A percentile compares a stretch with the other conserved stretches of the same genome.
Conservation (phyloP, 2,797 vertebrate species). For the Falco novaeseelandiae region DNA sequence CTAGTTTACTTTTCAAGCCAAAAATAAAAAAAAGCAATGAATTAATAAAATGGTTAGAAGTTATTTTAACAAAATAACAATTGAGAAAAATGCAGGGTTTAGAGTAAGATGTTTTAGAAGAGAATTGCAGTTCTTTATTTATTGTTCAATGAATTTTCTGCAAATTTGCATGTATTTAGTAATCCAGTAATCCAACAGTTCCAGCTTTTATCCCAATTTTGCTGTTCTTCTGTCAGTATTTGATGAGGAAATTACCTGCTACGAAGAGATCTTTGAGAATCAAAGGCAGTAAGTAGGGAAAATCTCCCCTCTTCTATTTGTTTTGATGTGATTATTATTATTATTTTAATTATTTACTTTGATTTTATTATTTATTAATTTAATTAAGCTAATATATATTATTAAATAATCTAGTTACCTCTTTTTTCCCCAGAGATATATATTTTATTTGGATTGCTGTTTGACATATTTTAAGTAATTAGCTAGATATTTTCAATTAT, state of each 20-base stretch:
- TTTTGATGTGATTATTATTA: background rate
- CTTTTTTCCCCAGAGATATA: background rate
- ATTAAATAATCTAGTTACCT: background rate
- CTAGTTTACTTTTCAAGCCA: background rate
- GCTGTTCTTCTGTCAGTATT: conserved; percentile 77
- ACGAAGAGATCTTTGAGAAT: conserved; percentile 77
- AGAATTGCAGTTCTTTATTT: background rate
- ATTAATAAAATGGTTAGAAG: background rate
- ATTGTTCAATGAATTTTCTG: background rate
- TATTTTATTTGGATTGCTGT: background rate
- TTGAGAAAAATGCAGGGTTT: background rate
- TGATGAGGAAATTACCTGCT: conserved; percentile 78
- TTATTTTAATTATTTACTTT: background rate
- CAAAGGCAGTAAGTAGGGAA: conserved; percentile 75
- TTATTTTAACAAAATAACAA: background rate
- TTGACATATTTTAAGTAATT: background rate
- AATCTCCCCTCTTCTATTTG: background rate
- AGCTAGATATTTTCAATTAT: background rate
- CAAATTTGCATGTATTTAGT: conserved; percentile 80
- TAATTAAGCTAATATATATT: background rate
- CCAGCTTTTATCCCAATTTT: conserved; percentile 79
- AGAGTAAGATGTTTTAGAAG: background rate
- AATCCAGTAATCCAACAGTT: conserved; percentile 62
- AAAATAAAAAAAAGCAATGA: background rate
- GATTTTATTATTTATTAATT: background rate